Conservation (phyloP, 1,140 invertebrate genomes). For the Diorhabda sublineata region DNA sequence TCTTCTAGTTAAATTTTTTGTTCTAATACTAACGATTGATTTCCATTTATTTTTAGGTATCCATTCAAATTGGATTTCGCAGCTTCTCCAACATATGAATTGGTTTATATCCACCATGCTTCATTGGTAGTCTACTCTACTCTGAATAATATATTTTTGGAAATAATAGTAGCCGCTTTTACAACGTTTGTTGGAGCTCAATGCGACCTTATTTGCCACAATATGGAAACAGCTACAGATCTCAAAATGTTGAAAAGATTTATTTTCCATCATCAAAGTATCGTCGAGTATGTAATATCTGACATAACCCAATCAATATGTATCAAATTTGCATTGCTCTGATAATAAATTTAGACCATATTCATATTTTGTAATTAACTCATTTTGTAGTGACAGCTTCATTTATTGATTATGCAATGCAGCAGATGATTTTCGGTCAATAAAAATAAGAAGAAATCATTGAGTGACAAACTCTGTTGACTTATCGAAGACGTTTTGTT, state of each 20-base stretch:
- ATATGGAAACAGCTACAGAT: neutral
- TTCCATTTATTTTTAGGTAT: conserved; percentile 7
- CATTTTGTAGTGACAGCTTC: no score
- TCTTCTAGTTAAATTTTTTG: no score
- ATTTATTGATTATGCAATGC: no score
- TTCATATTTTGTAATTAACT: no score
- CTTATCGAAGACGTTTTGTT: no score
- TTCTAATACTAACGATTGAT: no score
- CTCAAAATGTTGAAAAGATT: neutral
- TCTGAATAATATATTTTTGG: conserved; percentile 12
- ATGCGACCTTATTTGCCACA: conserved; percentile 17
- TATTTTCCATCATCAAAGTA: neutral
- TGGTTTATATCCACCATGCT: conserved; percentile 15
- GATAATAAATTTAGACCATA: no score
- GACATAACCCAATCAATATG: no score
- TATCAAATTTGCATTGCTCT: no score
- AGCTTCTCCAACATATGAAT: neutral
- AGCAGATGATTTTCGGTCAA: no score
- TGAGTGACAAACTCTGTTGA: no score
- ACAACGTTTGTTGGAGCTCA: conserved; percentile 14
- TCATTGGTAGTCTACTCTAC: conserved; percentile 3
- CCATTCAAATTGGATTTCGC: conserved; percentile 3
- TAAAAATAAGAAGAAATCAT: no score
- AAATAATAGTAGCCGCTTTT: conserved; percentile 16
- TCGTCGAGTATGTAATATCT: neutral